Base-by-base conservation (phyloP, 1,140 invertebrate genomes). In the Prorops nasuta region DNA sequence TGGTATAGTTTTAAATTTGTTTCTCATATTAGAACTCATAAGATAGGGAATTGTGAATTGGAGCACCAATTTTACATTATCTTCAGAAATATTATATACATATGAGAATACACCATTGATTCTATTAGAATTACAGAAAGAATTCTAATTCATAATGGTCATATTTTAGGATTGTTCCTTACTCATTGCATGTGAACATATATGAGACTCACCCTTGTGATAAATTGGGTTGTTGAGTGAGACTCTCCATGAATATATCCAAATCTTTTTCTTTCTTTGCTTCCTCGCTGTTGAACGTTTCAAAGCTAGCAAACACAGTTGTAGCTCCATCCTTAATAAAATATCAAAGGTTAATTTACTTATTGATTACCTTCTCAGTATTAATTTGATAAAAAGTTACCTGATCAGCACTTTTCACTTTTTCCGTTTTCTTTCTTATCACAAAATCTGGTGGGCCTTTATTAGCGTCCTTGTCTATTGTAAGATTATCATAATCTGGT, bases 171-270 rank as follows among this genome's bases (percentile, higher is more conserved):
- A n/a, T n/a, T n/a, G n/a, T n/a, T n/a, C n/a, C n/a, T n/a, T n/a
- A n/a, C n/a, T n/a, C n/a, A n/a, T n/a, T n/a, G n/a, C n/a, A n/a
- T n/a, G n/a, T n/a, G n/a, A n/a, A n/a, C n/a, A n/a, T n/a, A n/a
- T n/a, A n/a, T n/a, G n/a, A n/a, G n/a, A 61, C 71, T 70, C 44
- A 74, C 72, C 62, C 68, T 54, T 72, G 63, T 14, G 72, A 74
- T 20, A 73, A 51, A 66, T 74, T 73, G 18, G 71, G 64, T 39
- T 69, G 66, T 39, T 69, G 68, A 1, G 51, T 61, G 15, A 74
- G 48, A 55, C 56, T 71, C 17, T 73, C 69, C 16, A 58, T 51
- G 6, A 71, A 44, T 34, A 67, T 48, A 49, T 71, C 56, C 8
- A 66, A 28, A 40, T 61, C 44, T 17, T 63, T 56, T 22, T 51